Evolutionary conservation across 2,888 invertebrate genomes (phyloP), one percentile per base, ranked within the genome.

Genomic region (Drosophila merina): DNA sequence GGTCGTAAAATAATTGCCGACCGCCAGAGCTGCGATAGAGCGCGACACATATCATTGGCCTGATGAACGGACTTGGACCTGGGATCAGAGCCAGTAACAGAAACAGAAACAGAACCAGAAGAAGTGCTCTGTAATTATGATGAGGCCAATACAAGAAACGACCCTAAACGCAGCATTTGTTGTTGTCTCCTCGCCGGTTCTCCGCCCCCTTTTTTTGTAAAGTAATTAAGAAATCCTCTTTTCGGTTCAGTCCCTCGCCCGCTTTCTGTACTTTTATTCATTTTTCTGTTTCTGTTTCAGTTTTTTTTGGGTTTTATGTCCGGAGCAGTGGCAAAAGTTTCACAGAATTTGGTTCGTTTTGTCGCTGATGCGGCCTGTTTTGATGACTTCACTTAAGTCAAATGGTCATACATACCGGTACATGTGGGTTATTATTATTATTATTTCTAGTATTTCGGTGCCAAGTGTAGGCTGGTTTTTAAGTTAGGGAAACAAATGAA

Each of bases 381-480:
- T 89, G 88, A 88, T 88, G 89, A 88, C 89, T 89, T 88, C 89
- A 88, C 89, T 88, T 86, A 82, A 86, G 71, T 70, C 77, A 79
- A 79, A 82, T 82, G 81, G 74, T 76, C 77, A 80, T 68, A 77
- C 75, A 77, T 52, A 62, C 64, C 51, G 62, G 64, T 51, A 62
- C 64, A 62, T 86, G 81, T 75, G 72, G 67, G 68, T 78, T 75
- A 77, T 76, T 75, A 64, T 71, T 82, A 64, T 71, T 84, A 72
- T 75, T 79, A 70, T 70, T 79, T 78, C 73, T 75, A 79, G 75
- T 67, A 68, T 77, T 76, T 57, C 62, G 66, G 71, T 67, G 73
- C 68, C 73, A 67, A 67, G 73, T 57, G 60, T 59, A 60, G 45
- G 42, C 62, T 57, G 58, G 54, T 74, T 76, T 25, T 69, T 62